Evolutionary conservation across 2,888 invertebrate species (phyloP).

Genomic region (Hydraecia micacea): DNA sequence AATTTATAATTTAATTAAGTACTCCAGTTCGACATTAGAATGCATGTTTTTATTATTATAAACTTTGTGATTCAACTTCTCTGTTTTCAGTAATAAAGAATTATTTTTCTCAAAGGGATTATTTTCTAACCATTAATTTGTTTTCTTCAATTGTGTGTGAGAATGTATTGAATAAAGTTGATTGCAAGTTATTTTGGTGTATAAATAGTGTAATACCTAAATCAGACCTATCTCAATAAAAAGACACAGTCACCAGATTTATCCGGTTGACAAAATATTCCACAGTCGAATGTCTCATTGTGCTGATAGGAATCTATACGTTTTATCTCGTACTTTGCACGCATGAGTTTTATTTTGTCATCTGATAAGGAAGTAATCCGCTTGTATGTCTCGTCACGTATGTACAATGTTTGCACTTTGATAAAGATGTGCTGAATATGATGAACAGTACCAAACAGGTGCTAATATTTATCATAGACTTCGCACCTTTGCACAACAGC

Average conservation of each 20-base stretch:
- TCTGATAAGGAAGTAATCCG: constrained; percentile 67
- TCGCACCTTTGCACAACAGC: constrained; percentile 22
- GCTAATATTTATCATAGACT: constrained; percentile 72
- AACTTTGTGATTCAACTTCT: constrained; percentile 21
- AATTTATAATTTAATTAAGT: neutral
- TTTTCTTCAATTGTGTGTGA: constrained; percentile 19
- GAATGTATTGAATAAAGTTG: constrained; percentile 49
- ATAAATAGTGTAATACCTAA: constrained; percentile 31
- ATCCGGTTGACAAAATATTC: constrained; percentile 50
- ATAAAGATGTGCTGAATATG: constrained; percentile 82
- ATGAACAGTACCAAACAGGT: constrained; percentile 74
- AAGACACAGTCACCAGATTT: constrained; percentile 31
- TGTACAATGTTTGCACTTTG: constrained; percentile 70
- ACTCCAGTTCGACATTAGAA: constrained; percentile 8
- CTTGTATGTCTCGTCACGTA: constrained; percentile 68
- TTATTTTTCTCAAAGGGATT: constrained; percentile 13
- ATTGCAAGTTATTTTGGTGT: constrained; percentile 49
- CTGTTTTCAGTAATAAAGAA: neutral
- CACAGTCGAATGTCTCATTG: constrained; percentile 26
- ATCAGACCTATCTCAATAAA: constrained; percentile 38
- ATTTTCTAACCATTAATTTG: constrained; percentile 16
- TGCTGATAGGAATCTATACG: constrained; percentile 2
- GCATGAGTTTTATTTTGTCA: constrained; percentile 62
- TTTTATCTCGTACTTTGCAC: constrained; percentile 34
- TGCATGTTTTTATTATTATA: constrained; percentile 1